phyloP scores from a whole-genome alignment of 30 jellyfish, hydroid and myxozoan species.

The Catostylus mosaicus region DNA sequence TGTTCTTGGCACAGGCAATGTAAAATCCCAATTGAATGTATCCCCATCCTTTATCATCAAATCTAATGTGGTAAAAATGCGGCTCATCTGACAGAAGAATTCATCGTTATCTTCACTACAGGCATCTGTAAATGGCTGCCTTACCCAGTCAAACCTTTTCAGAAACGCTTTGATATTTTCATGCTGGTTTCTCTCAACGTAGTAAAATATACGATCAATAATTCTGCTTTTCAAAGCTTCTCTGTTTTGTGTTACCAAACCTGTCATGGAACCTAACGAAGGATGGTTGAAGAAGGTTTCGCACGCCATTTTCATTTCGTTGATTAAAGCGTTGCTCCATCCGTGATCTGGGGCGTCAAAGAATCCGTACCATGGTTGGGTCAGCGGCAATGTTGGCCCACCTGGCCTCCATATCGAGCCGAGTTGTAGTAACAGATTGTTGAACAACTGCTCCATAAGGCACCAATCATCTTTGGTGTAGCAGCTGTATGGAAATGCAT shows the following conservation, averaged over 20 bases:
- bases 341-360: background rate
- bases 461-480: slow-evolving; percentile 32
- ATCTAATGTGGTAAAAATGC: background rate
- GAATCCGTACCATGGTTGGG: background rate
- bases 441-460: background rate
- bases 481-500: slow-evolving; percentile 42
- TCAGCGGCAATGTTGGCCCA: background rate
- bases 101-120: background rate
- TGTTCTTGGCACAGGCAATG: slow-evolving; percentile 8
- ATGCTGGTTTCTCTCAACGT: slow-evolving; percentile 19
- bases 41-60: slow-evolving; percentile 17
- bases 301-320: slow-evolving; percentile 20
- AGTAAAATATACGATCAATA: background rate
- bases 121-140: slow-evolving; percentile 10
- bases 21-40: slow-evolving; percentile 16
- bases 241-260: background rate
- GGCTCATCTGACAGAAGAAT: background rate
- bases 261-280: slow-evolving; percentile 35
- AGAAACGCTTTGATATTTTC: slow-evolving; percentile 16
- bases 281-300: slow-evolving; percentile 9
- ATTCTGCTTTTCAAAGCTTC: background rate
- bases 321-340: background rate
- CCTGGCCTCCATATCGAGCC: slow-evolving; percentile 1
- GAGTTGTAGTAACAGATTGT: background rate
- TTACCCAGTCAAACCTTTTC: slow-evolving; percentile 27